Evolutionary conservation across 2,888 invertebrate species (phyloP).

Genomic region (Venusia cambrica): DNA sequence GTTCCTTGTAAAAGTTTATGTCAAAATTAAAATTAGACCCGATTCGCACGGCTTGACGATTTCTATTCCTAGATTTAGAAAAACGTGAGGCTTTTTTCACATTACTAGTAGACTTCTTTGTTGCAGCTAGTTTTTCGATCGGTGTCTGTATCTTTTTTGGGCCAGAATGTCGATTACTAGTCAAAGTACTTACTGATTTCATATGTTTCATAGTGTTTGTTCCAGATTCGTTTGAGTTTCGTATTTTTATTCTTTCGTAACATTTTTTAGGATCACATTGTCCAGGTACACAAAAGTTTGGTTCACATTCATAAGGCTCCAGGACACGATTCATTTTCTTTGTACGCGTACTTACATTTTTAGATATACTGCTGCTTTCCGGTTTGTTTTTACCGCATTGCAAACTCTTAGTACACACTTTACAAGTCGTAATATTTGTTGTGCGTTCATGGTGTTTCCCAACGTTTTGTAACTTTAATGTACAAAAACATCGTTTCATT

Average conservation of each 20-base stretch:
- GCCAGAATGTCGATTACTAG: no score
- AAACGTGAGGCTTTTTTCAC: no score
- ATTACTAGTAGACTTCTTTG: no score
- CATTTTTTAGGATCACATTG: constrained; percentile 41
- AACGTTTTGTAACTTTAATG: constrained; percentile 35
- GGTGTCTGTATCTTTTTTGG: no score
- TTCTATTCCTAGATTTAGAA: no score
- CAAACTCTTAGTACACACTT: no score
- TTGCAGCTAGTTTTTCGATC: no score
- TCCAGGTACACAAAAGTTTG: constrained; percentile 38
- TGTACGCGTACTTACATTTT: constrained; percentile 22
- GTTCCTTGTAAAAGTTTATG: no score
- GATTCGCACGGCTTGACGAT: no score
- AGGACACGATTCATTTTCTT: constrained; percentile 20
- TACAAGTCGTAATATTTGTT: no score
- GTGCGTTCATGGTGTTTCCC: constrained; percentile 16
- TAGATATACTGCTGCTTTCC: constrained; percentile 9
- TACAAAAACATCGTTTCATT: constrained; percentile 41
- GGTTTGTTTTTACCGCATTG: constrained; percentile 7
- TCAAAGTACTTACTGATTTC: no score
- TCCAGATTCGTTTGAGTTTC: constrained; percentile 19
- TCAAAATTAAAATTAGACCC: no score
- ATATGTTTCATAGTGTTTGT: constrained; percentile 14
- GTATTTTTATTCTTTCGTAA: constrained; percentile 34
- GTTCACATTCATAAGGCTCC: constrained; percentile 46